Conservation (phyloP, 2,888 invertebrate genomes). For the Cosmia pyralina region DNA sequence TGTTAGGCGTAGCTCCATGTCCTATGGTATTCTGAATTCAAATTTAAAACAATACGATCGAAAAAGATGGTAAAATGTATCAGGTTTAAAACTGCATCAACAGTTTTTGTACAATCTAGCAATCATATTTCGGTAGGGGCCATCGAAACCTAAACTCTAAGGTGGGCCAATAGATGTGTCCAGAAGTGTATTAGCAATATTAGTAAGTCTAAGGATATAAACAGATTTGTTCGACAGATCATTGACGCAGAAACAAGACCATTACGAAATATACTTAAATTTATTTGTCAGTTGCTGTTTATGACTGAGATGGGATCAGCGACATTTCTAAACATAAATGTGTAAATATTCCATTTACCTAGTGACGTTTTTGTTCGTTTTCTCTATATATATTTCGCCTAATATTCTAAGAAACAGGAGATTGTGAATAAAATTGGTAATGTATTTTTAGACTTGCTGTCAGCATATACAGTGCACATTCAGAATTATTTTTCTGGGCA, state of each 20-base stretch:
- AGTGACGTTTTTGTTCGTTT: neutral
- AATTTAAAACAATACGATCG: no score
- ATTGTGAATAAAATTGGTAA: neutral
- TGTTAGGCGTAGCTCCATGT: no score
- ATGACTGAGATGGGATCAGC: conserved; percentile 3
- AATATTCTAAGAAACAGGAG: neutral
- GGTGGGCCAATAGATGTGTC: no score
- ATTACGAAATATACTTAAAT: neutral
- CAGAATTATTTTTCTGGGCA: neutral
- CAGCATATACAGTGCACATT: no score
- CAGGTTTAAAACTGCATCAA: no score
- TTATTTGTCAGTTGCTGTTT: conserved; percentile 24
- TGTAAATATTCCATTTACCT: conserved; percentile 10
- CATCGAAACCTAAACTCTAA: no score
- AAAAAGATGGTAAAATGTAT: no score
- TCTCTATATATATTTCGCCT: neutral
- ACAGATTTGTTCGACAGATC: neutral
- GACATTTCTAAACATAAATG: conserved; percentile 1
- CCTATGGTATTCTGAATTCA: no score
- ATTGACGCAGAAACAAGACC: neutral
- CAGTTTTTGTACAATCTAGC: no score
- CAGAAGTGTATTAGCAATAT: no score
- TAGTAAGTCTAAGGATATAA: no score
- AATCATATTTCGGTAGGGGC: no score
- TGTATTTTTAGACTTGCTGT: neutral